phyloP scores from a whole-genome alignment of 1,140 invertebrate genomes.

The Drosophila ficusphila region DNA sequence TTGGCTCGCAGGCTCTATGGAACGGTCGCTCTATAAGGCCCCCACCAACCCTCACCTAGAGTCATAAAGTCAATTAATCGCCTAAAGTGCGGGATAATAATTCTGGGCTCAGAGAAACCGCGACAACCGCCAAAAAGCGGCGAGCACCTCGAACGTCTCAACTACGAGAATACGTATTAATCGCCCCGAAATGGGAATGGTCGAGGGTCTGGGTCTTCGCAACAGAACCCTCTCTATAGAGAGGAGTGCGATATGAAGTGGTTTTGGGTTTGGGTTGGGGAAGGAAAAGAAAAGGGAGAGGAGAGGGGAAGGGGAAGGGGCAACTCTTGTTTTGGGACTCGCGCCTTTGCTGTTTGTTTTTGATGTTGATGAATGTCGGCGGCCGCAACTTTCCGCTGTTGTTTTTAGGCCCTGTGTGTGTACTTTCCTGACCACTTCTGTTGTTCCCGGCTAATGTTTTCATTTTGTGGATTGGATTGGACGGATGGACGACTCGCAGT shows the following conservation, averaged over 20 bases:
- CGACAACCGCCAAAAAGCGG: slow-evolving; percentile 79
- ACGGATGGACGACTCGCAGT: too few relatives aligned
- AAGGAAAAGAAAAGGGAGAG: too few relatives aligned
- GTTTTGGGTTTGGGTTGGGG: too few relatives aligned
- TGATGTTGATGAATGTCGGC: slow-evolving; percentile 73
- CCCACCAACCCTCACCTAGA: slow-evolving; percentile 1
- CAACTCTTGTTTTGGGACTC: slow-evolving; percentile 40
- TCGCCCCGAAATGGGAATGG: slow-evolving; percentile 31
- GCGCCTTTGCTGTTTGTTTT: slow-evolving; percentile 77
- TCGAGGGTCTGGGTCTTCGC: neutral
- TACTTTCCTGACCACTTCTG: slow-evolving; percentile 36
- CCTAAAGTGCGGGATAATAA: slow-evolving; percentile 72
- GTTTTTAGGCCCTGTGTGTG: slow-evolving; percentile 16
- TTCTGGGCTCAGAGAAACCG: slow-evolving; percentile 63
- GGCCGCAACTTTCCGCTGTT: slow-evolving; percentile 67
- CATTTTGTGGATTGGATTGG: slow-evolving; percentile 59
- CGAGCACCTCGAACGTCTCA: slow-evolving; percentile 63
- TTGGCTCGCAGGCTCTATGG: slow-evolving; percentile 22
- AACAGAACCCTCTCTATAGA: slow-evolving; percentile 16
- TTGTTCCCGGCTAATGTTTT: slow-evolving; percentile 70
- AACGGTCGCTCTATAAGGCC: slow-evolving; percentile 13
- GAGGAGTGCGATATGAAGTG: neutral
- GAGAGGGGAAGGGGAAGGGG: slow-evolving; percentile 16
- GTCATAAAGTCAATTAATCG: slow-evolving; percentile 79
- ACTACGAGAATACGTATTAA: too few relatives aligned